Conservation (phyloP, 2,113 vertebrate genomes). For the Peromyscus leucopus region DNA sequence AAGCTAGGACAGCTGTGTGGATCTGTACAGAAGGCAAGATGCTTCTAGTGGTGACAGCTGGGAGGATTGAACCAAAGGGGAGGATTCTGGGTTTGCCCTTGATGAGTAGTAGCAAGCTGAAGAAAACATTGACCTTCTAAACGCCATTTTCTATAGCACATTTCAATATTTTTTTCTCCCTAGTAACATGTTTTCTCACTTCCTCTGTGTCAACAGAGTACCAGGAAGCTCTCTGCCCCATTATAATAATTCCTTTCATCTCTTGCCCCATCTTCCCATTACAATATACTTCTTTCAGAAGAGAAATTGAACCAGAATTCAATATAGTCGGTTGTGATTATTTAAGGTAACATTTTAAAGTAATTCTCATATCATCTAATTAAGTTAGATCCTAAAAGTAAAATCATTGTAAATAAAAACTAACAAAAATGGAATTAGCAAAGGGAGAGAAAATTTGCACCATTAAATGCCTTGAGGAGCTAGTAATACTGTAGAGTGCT, state of each 20-base stretch:
- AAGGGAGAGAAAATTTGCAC: conserved; percentile 7
- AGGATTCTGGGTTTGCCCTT: not conserved
- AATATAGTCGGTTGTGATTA: not conserved
- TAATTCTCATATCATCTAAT: not conserved
- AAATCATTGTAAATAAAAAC: conserved; percentile 37
- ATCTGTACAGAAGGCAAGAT: not conserved
- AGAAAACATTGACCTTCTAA: not conserved
- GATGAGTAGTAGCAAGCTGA: not conserved
- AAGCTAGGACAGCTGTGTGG: not conserved
- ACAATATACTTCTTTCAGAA: conserved; percentile 15
- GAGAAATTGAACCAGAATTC: conserved; percentile 32
- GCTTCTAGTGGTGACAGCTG: not conserved
- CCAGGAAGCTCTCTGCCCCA: not conserved
- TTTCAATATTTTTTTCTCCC: not conserved
- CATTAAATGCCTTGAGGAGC: conserved; percentile 6
- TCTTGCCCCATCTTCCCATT: not conserved
- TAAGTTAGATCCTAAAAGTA: conserved; percentile 38
- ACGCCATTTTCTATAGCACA: not conserved
- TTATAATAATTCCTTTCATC: not conserved
- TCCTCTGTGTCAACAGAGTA: not conserved
- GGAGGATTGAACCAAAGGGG: not conserved
- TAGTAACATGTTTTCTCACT: not conserved
- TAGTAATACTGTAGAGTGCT: not conserved
- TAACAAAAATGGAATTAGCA: conserved; percentile 21
- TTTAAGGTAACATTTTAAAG: not conserved